phyloP scores from a whole-genome alignment of 2,888 invertebrate genomes.

The Polia nebulosa region DNA sequence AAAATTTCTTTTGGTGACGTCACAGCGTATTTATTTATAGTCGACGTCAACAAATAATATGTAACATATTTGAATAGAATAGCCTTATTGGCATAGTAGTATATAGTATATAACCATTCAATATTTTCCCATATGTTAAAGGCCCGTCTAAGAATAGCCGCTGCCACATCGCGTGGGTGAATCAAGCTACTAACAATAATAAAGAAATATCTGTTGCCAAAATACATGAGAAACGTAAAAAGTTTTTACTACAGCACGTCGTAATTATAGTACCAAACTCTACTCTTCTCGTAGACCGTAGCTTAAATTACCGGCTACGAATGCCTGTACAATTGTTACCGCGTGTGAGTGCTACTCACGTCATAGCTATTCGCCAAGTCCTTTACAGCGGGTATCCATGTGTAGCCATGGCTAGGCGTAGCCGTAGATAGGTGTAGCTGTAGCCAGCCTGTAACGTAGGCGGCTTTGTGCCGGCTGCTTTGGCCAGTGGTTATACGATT shows the following conservation, averaged over 20 bases:
- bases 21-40: constrained; percentile 15
- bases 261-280: neutral
- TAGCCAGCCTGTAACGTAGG: constrained; percentile 6
- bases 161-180: constrained; percentile 21
- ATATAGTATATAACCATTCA: no score
- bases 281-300: constrained; percentile 35
- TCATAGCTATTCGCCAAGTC: constrained; percentile 34
- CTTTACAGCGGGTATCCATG: neutral
- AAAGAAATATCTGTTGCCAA: constrained; percentile 7
- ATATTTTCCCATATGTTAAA: constrained; percentile 16
- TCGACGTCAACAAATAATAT: constrained; percentile 7
- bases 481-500: constrained; percentile 10
- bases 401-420: constrained; percentile 9
- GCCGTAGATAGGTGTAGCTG: constrained; percentile 10
- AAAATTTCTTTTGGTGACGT: constrained; percentile 9
- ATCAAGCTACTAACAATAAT: neutral
- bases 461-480: constrained; percentile 23
- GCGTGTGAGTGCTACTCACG: constrained; percentile 31
- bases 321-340: constrained; percentile 18
- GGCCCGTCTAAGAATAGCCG: constrained; percentile 11
- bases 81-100: no score
- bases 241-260: constrained; percentile 9
- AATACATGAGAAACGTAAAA: neutral
- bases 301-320: constrained; percentile 36
- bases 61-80: neutral